Evolutionary conservation across 2,797 vertebrate species (phyloP).

Genomic region (Zalophus californianus): DNA sequence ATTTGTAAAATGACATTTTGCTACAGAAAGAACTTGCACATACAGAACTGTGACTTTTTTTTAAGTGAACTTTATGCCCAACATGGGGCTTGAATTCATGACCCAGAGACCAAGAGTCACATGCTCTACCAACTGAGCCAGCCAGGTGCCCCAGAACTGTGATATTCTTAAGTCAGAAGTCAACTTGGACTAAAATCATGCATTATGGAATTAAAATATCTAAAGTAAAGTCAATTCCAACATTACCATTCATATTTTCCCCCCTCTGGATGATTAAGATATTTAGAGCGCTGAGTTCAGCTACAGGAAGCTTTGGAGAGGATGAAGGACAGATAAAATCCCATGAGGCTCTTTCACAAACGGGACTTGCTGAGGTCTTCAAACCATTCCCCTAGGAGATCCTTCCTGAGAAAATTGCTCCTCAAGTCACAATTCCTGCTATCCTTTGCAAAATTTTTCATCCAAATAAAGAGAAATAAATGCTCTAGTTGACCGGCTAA

Average conservation of each 20-base stretch:
- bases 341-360: not conserved
- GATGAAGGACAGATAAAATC: not conserved
- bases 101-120: not conserved
- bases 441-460: not conserved
- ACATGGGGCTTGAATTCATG: not conserved
- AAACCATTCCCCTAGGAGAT: not conserved
- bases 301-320: not conserved
- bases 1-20: conserved; percentile 5
- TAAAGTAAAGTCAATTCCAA: not conserved
- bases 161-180: not conserved
- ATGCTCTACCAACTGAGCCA: not conserved
- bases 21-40: not conserved
- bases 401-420: not conserved
- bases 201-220: not conserved
- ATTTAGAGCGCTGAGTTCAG: not conserved
- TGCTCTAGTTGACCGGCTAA: not conserved
- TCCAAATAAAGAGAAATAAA: not conserved
- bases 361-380: not conserved
- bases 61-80: not conserved
- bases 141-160: not conserved
- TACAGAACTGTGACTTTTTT: not conserved
- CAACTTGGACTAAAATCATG: not conserved
- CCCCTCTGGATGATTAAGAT: not conserved
- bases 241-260: not conserved
- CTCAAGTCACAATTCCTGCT: not conserved